A percentile compares a stretch with the other conserved stretches of the same genome.
Evolutionary conservation across 2,888 invertebrate genomes (phyloP).

Genomic region (Leistus spinibarbis): DNA sequence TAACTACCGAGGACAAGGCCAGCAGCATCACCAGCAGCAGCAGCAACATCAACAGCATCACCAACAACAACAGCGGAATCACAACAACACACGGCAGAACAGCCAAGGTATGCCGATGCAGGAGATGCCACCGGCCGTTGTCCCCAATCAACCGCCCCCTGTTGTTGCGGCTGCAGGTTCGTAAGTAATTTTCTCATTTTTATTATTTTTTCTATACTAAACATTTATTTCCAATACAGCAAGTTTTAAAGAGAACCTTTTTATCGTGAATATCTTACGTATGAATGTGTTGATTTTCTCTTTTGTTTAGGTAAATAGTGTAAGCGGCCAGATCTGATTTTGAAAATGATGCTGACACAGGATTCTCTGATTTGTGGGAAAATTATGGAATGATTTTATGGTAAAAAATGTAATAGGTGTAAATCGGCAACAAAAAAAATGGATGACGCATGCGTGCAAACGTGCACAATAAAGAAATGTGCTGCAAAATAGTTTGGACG

Average conservation of each 20-base stretch:
- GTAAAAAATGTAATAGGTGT: slow-evolving; percentile 29
- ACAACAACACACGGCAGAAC: not conserved
- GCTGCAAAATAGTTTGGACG: not conserved
- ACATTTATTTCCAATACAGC: too few relatives aligned
- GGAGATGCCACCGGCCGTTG: not conserved
- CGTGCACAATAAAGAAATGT: not conserved
- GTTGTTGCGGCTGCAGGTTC: slow-evolving; percentile 44
- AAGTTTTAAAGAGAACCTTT: too few relatives aligned
- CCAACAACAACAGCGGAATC: not conserved
- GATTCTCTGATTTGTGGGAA: slow-evolving; percentile 32
- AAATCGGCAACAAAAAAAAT: not conserved
- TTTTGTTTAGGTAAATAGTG: slow-evolving; percentile 32
- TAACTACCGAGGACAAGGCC: slow-evolving; percentile 52
- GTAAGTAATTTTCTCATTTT: not conserved
- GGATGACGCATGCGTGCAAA: not conserved
- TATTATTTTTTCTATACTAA: not conserved
- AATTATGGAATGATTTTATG: slow-evolving; percentile 12
- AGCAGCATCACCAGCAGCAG: slow-evolving; percentile 39
- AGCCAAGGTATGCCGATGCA: not conserved
- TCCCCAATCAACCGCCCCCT: slow-evolving; percentile 41
- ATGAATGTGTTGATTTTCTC: not conserved
- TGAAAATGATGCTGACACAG: slow-evolving; percentile 37
- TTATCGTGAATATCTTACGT: too few relatives aligned
- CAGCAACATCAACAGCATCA: slow-evolving; percentile 34
- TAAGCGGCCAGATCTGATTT: slow-evolving; percentile 31